Conservation (phyloP, 2,113 vertebrate species). For the Damaliscus lunatus region DNA sequence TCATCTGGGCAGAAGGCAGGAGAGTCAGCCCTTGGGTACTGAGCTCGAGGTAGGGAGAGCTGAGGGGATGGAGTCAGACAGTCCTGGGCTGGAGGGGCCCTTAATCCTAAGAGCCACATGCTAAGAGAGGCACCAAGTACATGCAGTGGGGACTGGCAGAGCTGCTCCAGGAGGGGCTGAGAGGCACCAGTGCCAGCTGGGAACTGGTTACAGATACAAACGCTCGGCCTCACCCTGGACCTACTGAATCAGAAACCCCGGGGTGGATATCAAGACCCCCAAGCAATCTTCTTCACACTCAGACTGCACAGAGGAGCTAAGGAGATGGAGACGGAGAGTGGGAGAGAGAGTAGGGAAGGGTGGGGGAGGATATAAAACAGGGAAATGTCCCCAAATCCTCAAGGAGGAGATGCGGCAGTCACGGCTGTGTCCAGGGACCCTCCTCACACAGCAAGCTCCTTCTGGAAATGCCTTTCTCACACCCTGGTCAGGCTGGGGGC, state of each 20-base stretch:
- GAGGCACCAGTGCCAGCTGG: neutral
- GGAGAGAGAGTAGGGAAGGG: too few relatives aligned
- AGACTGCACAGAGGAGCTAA: neutral
- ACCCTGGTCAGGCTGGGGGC: neutral
- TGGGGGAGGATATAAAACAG: neutral
- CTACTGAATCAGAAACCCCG: neutral
- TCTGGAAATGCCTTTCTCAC: neutral
- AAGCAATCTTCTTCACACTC: neutral
- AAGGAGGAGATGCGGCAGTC: neutral
- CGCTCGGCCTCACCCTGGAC: neutral
- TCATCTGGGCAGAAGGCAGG: neutral
- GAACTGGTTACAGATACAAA: neutral
- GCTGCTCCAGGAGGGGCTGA: too few relatives aligned
- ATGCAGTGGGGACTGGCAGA: neutral
- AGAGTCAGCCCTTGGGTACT: neutral
- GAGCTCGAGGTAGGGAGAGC: neutral
- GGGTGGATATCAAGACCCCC: neutral
- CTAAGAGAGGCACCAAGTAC: neutral
- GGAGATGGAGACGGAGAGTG: rapidly evolving
- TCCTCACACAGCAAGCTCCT: neutral
- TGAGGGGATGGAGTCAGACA: neutral
- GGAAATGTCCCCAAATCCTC: neutral
- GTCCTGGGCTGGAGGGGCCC: neutral
- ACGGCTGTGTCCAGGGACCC: neutral
- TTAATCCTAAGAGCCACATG: neutral